Evolutionary conservation across 2,113 vertebrate genomes (phyloP), one percentile per base, ranked within the genome.

Genomic region (Hippocampus barbouri): DNA sequence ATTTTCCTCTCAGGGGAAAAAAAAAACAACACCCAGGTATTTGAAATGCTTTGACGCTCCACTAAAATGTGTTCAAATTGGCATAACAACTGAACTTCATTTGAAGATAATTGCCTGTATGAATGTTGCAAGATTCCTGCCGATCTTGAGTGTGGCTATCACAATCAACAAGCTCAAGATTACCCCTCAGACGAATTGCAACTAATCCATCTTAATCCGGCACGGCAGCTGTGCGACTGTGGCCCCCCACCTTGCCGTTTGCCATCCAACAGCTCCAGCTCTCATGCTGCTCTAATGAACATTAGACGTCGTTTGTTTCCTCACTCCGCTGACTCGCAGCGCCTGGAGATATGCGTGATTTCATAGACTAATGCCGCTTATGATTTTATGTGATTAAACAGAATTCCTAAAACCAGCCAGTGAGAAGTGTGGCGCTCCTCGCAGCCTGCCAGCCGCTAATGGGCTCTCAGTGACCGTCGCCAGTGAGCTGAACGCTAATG

Each of bases 181-280:
- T 80, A 74, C 69, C 66, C 65, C 67, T 21, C 72, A 71, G 74
- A 73, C 74, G 79, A 83, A 66, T 47, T 25, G 83, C 78, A 78
- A 79, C 81, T 84, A 88, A 88, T 86, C 79, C 84, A 78, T 86
- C 61, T 79, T 81, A 77, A 86, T 86, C 80, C 75, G 74, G 51
- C 56, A 47, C 73, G 80, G 79, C 82, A 85, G 73, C 82, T 82
- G 84, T 72, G 80, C 43, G 57, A 79, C 64, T 63, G 77, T 23
- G 71, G 69, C 80, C 76, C 84, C 73, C 80, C 82, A 70, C 57
- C 73, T 70, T 73, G 69, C 80, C 80, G 78, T 74, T 85, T 81
- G 72, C 67, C 12, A 71, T 73, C 71, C 76, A 79, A 80, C 70
- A 78, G 76, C 76, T 68, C 74, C 53, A 69, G 81, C 71, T 54